Evolutionary conservation across 2,888 invertebrate genomes (phyloP), one percentile per base, ranked within the genome.

Genomic region (Heliconius ismenius): DNA sequence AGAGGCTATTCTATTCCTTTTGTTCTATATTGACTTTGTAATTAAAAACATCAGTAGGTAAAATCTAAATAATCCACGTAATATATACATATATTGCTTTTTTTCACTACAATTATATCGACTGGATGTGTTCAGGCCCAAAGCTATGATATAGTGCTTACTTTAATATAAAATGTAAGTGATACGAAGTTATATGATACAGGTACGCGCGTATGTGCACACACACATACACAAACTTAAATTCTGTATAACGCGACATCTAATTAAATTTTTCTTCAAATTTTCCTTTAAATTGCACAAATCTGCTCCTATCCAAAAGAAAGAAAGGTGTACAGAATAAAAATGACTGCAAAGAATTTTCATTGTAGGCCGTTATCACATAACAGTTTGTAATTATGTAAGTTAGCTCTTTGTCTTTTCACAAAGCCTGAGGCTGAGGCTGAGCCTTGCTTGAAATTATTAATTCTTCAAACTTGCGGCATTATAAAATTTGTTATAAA

Each of bases 401-500:
- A 65, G n/a, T 65, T 65, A 36, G 21, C 28, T 54, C 69, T 54
- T 69, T 28, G 18, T 32, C 67, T 67, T 67, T 67, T 67, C 36
- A 24, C 67, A 67, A 39, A 24, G n/a, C 26, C 26, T 10, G 15
- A 18, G 28, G 21, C 24, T 43, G 43, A 18, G n/a, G 43, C 54
- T 26, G 68, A 10, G 32, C 10, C 54, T 49, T 54, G 69, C 54
- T 32, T 28, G 28, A 54, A 32, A 54, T 32, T 69, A 69, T 69
- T 54, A 69, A 28, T 69, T 54, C 54, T 69, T 69, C n/a, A 54
- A 69, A 69, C 11, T 69, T 54, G 26, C 28, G 24, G 36, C 26
- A 28, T 28, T 54, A 69, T 69, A n/a, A 54, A 68, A 26, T n/a
- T 39, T 65, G n/a, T 65, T 39, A n/a, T n/a, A 65, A 65, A 36